phyloP scores from a whole-genome alignment of 1,140 invertebrate genomes.

The Magallana angulata region DNA sequence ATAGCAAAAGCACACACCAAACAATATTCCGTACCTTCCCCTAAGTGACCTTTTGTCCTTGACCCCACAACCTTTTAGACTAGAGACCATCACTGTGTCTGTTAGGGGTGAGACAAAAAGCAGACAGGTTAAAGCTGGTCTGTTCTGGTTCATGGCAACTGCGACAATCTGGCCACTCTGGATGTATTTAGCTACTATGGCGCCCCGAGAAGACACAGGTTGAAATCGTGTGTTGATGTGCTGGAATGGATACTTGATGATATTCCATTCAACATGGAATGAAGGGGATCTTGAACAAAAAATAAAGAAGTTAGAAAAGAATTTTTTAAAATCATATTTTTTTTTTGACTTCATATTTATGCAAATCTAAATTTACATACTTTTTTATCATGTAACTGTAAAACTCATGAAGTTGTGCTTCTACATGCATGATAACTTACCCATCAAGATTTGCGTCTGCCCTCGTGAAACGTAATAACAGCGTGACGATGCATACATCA shows the following conservation, averaged over 20 bases:
- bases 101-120: slow-evolving; percentile 75
- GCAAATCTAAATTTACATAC: too few relatives aligned
- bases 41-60: slow-evolving; percentile 60
- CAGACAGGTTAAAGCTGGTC: slow-evolving; percentile 67
- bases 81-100: slow-evolving; percentile 70
- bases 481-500: slow-evolving; percentile 65
- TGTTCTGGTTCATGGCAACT: slow-evolving; percentile 77
- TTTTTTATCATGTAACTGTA: too few relatives aligned
- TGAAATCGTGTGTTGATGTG: slow-evolving; percentile 68
- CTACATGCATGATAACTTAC: slow-evolving; percentile 6
- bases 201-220: slow-evolving; percentile 64
- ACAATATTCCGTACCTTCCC: slow-evolving; percentile 66
- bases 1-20: too few relatives aligned
- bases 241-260: slow-evolving; percentile 67
- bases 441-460: neutral
- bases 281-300: slow-evolving; percentile 36
- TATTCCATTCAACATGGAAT: slow-evolving; percentile 67
- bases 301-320: too few relatives aligned
- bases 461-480: slow-evolving; percentile 67
- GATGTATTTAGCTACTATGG: slow-evolving; percentile 70
- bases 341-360: too few relatives aligned
- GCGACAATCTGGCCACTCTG: slow-evolving; percentile 75
- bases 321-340: too few relatives aligned
- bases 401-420: too few relatives aligned
- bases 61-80: slow-evolving; percentile 74